Percentiles rank a stretch among this genome's conserved stretches.
phyloP scores from a whole-genome alignment of 2,888 invertebrate species.

The Drosophila ustulata region DNA sequence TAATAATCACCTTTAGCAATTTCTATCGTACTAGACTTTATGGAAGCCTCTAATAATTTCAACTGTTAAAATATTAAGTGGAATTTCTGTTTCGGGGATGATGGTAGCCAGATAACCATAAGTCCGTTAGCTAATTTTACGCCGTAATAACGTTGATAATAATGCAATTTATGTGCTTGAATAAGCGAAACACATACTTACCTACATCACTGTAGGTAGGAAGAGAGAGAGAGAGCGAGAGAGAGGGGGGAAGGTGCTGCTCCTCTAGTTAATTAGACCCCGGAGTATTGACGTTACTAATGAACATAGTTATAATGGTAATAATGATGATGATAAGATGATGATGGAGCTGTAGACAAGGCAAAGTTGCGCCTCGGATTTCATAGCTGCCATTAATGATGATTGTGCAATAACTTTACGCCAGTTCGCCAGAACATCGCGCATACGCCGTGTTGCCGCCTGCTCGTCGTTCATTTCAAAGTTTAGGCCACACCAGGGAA shows the following conservation, averaged over 20 bases:
- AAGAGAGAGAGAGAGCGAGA: neutral
- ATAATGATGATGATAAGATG: constrained; percentile 33
- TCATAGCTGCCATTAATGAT: constrained; percentile 49
- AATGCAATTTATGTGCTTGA: constrained; percentile 53
- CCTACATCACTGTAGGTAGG: neutral
- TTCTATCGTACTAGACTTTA: neutral
- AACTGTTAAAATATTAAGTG: neutral
- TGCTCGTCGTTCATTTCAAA: constrained; percentile 3
- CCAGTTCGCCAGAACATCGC: constrained; percentile 22
- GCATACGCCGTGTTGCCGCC: constrained; percentile 44
- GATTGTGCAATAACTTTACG: constrained; percentile 45
- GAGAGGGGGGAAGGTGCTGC: neutral
- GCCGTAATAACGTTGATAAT: constrained; percentile 46
- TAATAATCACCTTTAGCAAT: neutral
- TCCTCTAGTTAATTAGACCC: constrained; percentile 39
- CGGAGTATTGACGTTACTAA: constrained; percentile 44
- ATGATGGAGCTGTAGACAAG: constrained; percentile 45
- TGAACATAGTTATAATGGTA: constrained; percentile 35
- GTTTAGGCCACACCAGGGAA: constrained; percentile 41
- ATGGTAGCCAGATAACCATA: constrained; percentile 1
- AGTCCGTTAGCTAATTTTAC: constrained; percentile 33
- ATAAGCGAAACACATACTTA: constrained; percentile 26
- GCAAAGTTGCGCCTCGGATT: constrained; percentile 37
- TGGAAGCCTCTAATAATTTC: neutral
- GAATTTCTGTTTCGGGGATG: neutral